Conservation (phyloP, 2,888 invertebrate species). For the Pristionchus mayeri region DNA sequence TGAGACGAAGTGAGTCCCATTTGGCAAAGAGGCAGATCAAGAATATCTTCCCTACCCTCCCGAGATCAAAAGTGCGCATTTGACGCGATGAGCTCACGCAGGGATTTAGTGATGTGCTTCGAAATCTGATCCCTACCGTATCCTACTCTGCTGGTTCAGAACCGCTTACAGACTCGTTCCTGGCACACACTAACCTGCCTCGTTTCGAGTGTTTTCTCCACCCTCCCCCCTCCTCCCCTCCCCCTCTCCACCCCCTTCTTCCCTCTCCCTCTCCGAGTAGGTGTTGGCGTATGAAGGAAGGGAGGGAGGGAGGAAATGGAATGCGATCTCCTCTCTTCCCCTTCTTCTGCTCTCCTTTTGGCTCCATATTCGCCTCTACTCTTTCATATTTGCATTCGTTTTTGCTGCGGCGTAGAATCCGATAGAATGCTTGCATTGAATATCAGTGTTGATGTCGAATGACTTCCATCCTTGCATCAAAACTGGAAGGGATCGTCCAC, state of each 20-base stretch:
- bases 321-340: constrained; percentile 29
- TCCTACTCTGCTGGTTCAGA: not conserved
- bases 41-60: not conserved
- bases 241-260: not conserved
- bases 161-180: not conserved
- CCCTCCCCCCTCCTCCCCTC: not conserved
- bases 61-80: constrained; percentile 12
- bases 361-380: not conserved
- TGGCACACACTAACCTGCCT: not conserved
- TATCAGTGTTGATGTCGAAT: no score
- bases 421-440: no score
- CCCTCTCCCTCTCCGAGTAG: not conserved
- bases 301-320: constrained; percentile 30
- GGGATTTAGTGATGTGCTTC: not conserved
- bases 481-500: no score
- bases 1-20: not conserved
- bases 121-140: not conserved
- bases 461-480: no score
- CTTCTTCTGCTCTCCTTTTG: not conserved
- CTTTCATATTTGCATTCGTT: constrained; percentile 27
- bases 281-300: constrained; percentile 23
- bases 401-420: not conserved
- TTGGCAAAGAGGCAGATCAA: not conserved
- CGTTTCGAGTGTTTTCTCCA: not conserved
- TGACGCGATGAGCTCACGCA: not conserved